Evolutionary conservation across 2,888 invertebrate species (phyloP).

Genomic region (Plagodis dolabraria): DNA sequence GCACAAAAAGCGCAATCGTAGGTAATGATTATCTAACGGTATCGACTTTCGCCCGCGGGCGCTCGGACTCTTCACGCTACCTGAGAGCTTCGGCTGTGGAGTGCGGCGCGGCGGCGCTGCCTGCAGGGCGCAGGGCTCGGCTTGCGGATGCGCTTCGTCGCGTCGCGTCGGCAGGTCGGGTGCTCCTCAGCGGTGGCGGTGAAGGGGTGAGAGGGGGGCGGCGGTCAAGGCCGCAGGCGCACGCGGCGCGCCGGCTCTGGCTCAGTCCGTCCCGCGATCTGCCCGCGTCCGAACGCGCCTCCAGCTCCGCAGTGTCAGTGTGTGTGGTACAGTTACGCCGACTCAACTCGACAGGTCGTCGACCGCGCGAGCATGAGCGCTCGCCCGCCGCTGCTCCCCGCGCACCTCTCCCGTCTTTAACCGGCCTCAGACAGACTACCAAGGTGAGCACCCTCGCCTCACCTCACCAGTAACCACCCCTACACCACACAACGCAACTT

Average conservation of each 20-base stretch:
- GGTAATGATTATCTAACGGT: conserved; percentile 28
- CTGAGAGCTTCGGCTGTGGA: conserved; percentile 10
- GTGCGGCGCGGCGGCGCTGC: background rate
- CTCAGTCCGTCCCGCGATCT: conserved; percentile 34
- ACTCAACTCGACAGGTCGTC: conserved; percentile 58
- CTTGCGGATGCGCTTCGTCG: conserved; percentile 16
- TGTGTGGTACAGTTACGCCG: conserved; percentile 59
- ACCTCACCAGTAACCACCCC: conserved; percentile 26
- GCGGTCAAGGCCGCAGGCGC: conserved; percentile 75
- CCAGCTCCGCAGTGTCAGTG: conserved; percentile 45
- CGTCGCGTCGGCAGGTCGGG: too few species aligned
- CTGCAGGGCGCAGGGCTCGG: conserved; percentile 3
- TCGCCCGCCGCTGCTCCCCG: conserved; percentile 55
- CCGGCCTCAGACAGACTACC: conserved; percentile 36
- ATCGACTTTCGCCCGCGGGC: conserved; percentile 10
- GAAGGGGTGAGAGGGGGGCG: conserved; percentile 39
- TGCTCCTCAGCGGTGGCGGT: conserved; percentile 3
- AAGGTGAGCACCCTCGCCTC: conserved; percentile 56
- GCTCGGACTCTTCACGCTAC: conserved; percentile 1
- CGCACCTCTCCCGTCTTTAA: conserved; percentile 50
- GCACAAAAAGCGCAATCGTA: conserved; percentile 18
- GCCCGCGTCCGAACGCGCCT: conserved; percentile 34
- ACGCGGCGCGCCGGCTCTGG: conserved; percentile 51
- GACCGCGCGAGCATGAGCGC: conserved; percentile 76
- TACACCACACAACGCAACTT: background rate